Evolutionary conservation across 2,113 vertebrate species (phyloP), one percentile per base, ranked within the genome.

Genomic region (Capricornis sumatraensis): DNA sequence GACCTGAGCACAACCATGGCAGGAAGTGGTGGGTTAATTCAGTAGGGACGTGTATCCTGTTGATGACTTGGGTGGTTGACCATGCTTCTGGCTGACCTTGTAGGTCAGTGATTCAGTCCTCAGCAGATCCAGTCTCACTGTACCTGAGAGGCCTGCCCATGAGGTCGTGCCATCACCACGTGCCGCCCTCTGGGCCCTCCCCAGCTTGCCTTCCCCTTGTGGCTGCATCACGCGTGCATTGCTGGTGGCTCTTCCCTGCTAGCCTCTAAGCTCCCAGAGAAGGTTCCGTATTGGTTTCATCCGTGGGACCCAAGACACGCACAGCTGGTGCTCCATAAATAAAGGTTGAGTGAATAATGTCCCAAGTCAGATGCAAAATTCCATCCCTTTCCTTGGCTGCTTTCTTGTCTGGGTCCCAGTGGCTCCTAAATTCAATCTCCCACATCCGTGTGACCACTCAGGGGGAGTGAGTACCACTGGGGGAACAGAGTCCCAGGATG

Each of bases 221-320:
- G 4, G 25, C 50, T 55, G 12, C 13, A 2, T 11, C 55, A 2
- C 0, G 0, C 2, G 4, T 2, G 6, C 0, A 0, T 1, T 36
- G 5, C 19, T 28, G 30, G 7, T 7, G 9, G 27, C 11, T 55
- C 19, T 60, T 21, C 25, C 8, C 2, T 2, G 7, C 1, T 6
- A 28, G 27, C 57, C 76, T 14, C 57, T 3, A 40, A 8, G 2
- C 10, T 64, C 30, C 10, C 28, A 15, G 15, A 62, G 40, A 13
- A 17, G 19, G 14, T 6, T 0, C 25, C 25, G 30, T 1, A 4
- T 3, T 57, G 64, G 27, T 7, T 50, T 87, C 15, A 55, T 17
- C 43, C 36, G 0, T 2, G 9, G 15, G 27, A 57, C 13, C 23
- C 4, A 6, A 16, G 55, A 36, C 23, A 71, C 1, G 0, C 43